phyloP scores from a whole-genome alignment of 2,113 vertebrate species.

The Serinus canaria region DNA sequence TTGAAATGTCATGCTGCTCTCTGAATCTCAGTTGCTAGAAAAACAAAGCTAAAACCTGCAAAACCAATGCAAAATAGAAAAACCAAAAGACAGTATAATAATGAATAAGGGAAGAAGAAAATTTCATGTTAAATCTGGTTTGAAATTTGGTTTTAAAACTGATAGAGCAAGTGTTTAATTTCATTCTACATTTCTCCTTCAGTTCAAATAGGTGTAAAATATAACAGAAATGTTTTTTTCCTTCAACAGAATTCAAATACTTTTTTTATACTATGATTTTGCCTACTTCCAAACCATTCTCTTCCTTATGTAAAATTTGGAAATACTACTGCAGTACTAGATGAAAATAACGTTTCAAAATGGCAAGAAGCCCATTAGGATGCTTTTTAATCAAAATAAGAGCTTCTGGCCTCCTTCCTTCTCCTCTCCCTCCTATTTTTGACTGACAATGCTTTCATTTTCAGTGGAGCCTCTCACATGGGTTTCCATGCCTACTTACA shows the following conservation, averaged over 20 bases:
- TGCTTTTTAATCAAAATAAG: background rate
- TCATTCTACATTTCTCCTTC: background rate
- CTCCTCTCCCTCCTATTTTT: background rate
- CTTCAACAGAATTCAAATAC: background rate
- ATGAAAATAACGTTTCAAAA: background rate
- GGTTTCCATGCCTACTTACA: background rate
- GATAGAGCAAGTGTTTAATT: background rate
- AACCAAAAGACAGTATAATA: background rate
- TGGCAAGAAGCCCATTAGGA: background rate
- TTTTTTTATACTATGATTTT: background rate
- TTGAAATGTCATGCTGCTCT: background rate
- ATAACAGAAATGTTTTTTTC: background rate
- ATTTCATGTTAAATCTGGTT: background rate
- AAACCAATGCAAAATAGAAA: background rate
- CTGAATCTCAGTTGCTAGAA: background rate
- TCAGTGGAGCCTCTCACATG: background rate
- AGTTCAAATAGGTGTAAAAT: background rate
- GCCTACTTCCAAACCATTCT: background rate
- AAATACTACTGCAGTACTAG: background rate
- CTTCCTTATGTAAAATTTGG: background rate
- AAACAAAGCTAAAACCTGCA: background rate
- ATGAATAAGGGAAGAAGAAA: background rate
- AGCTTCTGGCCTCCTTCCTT: background rate
- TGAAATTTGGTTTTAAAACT: background rate
- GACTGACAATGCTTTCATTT: background rate